Conservation (phyloP, 1,140 invertebrate genomes). For the Trissolcus basalis region DNA sequence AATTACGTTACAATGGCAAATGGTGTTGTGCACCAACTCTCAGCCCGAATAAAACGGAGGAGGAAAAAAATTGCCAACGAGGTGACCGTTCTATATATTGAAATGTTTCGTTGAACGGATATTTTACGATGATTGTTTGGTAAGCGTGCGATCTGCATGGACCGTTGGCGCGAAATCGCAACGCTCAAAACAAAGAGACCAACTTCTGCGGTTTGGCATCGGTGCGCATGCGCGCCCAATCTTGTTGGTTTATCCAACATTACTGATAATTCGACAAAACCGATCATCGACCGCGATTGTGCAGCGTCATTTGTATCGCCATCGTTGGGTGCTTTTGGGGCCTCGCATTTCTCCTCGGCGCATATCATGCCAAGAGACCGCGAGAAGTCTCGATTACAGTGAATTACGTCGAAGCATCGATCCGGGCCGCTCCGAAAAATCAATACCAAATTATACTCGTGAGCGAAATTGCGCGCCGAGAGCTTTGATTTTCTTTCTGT, state of each 20-base stretch:
- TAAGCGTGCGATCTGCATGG: slow-evolving; percentile 21
- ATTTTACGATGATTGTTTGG: slow-evolving; percentile 13
- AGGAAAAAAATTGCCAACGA: neutral
- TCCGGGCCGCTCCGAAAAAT: slow-evolving; percentile 43
- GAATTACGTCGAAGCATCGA: slow-evolving; percentile 40
- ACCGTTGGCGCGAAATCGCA: slow-evolving; percentile 18
- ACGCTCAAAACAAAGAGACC: slow-evolving; percentile 19
- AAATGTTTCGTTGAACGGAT: slow-evolving; percentile 27
- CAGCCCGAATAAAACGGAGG: too few species aligned
- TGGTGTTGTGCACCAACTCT: too few species aligned
- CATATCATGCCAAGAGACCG: slow-evolving; percentile 29
- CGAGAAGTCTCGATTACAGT: slow-evolving; percentile 59
- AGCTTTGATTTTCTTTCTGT: neutral
- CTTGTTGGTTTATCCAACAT: slow-evolving; percentile 72
- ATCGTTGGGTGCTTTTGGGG: slow-evolving; percentile 50
- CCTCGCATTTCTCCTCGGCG: slow-evolving; percentile 48
- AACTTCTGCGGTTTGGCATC: slow-evolving; percentile 60
- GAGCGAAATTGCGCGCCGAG: slow-evolving; percentile 29
- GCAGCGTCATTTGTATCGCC: slow-evolving; percentile 61
- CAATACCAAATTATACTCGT: slow-evolving; percentile 56
- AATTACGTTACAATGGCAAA: too few species aligned
- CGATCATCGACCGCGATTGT: slow-evolving; percentile 53
- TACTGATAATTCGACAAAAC: slow-evolving; percentile 72
- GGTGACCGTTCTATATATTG: slow-evolving; percentile 9
- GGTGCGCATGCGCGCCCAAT: slow-evolving; percentile 53